A percentile compares a stretch with the other conserved stretches of the same genome.
Conservation (phyloP, 1,140 invertebrate species). For the Acyrthosiphon pisum region DNA sequence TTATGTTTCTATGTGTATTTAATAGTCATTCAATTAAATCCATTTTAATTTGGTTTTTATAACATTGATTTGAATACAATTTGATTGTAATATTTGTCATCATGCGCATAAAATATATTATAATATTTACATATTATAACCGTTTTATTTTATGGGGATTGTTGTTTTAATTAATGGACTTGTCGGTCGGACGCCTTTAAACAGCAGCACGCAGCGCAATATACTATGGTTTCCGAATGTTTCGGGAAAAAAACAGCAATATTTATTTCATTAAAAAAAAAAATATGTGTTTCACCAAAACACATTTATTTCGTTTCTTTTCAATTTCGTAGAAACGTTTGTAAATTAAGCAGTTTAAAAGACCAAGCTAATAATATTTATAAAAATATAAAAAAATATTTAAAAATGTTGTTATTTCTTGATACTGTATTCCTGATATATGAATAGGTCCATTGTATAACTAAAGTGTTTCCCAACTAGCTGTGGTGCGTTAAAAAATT, state of each 20-base stretch:
- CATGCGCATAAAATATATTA: not conserved
- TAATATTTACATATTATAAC: conserved; percentile 1
- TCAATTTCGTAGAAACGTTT: not conserved
- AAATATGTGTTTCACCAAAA: not conserved
- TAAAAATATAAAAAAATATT: not conserved
- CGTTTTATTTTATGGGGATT: not conserved
- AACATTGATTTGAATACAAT: not conserved
- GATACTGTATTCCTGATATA: not conserved
- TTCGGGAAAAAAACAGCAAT: not conserved
- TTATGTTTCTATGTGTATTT: not conserved
- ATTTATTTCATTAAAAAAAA: not conserved
- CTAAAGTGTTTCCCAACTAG: not conserved
- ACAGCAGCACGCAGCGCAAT: not conserved
- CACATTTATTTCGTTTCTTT: not conserved
- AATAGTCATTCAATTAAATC: not conserved
- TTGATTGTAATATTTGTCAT: not conserved
- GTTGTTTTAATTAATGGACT: not conserved
- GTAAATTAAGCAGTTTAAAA: not conserved
- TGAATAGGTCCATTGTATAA: not conserved
- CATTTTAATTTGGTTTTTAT: not conserved
- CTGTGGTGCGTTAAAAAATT: not conserved
- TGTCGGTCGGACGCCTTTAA: not conserved
- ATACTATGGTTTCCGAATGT: not conserved
- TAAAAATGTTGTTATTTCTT: not conserved
- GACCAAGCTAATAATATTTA: not conserved